phyloP scores from a whole-genome alignment of 2,113 vertebrate genomes.

The Ptilorrhoa leucosticta region DNA sequence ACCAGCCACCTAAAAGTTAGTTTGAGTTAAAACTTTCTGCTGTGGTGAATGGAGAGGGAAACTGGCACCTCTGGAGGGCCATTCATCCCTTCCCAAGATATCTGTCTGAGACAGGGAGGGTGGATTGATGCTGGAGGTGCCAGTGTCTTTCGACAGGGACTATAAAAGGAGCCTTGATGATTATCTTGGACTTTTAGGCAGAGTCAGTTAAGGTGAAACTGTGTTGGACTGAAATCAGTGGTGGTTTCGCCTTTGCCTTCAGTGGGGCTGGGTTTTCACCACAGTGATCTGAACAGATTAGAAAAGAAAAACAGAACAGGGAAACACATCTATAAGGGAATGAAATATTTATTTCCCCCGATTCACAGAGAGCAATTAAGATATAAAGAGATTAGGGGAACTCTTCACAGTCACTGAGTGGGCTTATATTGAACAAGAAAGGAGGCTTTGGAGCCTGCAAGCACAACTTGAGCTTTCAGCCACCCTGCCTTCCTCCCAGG shows the following conservation, averaged over 20 bases:
- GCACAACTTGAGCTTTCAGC: constrained; percentile 8
- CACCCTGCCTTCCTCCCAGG: constrained; percentile 1
- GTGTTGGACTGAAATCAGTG: background rate
- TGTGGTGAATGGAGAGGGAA: background rate
- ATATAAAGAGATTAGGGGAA: constrained; percentile 40
- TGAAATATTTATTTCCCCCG: constrained; percentile 41
- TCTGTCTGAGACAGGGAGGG: background rate
- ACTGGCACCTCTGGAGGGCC: background rate
- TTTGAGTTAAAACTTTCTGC: background rate
- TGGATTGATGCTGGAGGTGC: background rate
- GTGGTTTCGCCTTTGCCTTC: background rate
- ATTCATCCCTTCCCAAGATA: background rate
- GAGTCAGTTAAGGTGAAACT: constrained; percentile 42
- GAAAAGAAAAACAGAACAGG: constrained; percentile 24
- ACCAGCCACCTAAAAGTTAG: background rate
- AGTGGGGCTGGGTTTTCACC: constrained; percentile 6
- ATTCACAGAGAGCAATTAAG: constrained; percentile 39
- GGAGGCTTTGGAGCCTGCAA: constrained; percentile 1
- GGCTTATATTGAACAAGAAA: constrained; percentile 28
- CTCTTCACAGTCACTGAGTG: background rate
- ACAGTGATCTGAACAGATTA: background rate
- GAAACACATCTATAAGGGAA: constrained; percentile 10
- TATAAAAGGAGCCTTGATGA: constrained; percentile 18
- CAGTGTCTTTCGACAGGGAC: background rate
- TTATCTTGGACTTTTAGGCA: constrained; percentile 26